Base-by-base conservation (phyloP, 1,140 invertebrate species). In the Coenobita brevimanus region DNA sequence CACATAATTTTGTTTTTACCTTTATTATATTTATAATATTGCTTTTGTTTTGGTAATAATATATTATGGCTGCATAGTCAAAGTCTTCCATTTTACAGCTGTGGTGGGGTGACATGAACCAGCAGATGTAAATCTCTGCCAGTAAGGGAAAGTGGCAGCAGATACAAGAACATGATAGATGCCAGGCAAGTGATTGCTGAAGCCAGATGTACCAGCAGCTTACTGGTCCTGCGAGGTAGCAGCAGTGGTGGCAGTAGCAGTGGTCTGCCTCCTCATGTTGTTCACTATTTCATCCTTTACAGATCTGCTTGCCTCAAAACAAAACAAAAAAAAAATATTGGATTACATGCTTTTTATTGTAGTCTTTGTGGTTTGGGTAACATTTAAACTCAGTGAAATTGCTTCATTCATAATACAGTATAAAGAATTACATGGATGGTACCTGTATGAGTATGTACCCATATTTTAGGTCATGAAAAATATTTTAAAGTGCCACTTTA, bases 351-450 rank as follows among this genome's bases (percentile, higher is more conserved):
- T 87, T 79, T 80, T 87, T 50, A 80, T 80, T 80, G 84, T 87
- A 87, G 84, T 87, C 78, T 60, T 85, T 85, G 82, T 85, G 82
- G 82, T 85, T 85, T 80, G 84, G 84, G 84, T 87, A 76, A 87
- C 84, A 87, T 80, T 69, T 87, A 87, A 87, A 87, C 84, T 87
- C 83, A 86, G 84, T 87, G 84, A 87, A 87, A 87, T 87, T 87
- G 84, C 84, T 86, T 86, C 73, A 82, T 78, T 86, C 75, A 86
- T n/a, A 46, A 33, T 71, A 17, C 27, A 27, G 67, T 50, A 50
- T 50, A 50, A 50, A 8, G 46, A 8, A 50, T 50, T 50, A 50
- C 46, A 50, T 50, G 46, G 46, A 50, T 50, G 46, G 46, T 50
- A 50, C 46, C 17, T 50, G 46, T 50, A 50, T 50, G 46, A 50